Percentiles rank a stretch among this genome's conserved stretches.
phyloP scores from a whole-genome alignment of 2,888 invertebrate species.

The Empis livida region DNA sequence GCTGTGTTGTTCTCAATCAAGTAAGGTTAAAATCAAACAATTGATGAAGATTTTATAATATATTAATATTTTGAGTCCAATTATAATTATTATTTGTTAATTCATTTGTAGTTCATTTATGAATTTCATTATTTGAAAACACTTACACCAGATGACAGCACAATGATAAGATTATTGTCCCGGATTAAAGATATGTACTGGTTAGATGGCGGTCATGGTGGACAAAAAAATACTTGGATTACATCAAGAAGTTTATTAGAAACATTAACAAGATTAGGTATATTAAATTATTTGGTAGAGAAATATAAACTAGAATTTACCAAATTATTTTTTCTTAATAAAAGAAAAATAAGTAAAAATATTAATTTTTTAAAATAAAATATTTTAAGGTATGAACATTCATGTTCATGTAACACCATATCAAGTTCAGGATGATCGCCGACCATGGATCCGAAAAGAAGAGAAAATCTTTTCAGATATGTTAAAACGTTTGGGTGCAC shows the following conservation, averaged over 20 bases:
- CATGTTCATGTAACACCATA: constrained; percentile 83
- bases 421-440: constrained; percentile 64
- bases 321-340: no score
- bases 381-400: constrained; percentile 47
- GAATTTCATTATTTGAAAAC: constrained; percentile 68
- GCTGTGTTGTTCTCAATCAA: constrained; percentile 82
- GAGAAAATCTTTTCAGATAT: constrained; percentile 61
- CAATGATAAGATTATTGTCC: constrained; percentile 49
- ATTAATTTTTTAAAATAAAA: background rate
- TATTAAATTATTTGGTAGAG: constrained; percentile 18
- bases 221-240: constrained; percentile 78
- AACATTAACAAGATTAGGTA: constrained; percentile 58
- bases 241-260: constrained; percentile 60
- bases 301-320: no score
- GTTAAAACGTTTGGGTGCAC: constrained; percentile 51
- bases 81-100: background rate
- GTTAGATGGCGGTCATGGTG: constrained; percentile 87
- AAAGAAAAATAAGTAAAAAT: background rate
- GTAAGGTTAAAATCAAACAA: constrained; percentile 21
- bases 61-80: background rate
- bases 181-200: constrained; percentile 69
- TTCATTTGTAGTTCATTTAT: constrained; percentile 50
- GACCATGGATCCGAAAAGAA: constrained; percentile 77
- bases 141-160: constrained; percentile 47
- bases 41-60: background rate